These are phyloP conservation scores for Tragopan temminckii DNA, from an alignment of 2,797 vertebrate genomes.

Conservation along the genomic window DNA sequence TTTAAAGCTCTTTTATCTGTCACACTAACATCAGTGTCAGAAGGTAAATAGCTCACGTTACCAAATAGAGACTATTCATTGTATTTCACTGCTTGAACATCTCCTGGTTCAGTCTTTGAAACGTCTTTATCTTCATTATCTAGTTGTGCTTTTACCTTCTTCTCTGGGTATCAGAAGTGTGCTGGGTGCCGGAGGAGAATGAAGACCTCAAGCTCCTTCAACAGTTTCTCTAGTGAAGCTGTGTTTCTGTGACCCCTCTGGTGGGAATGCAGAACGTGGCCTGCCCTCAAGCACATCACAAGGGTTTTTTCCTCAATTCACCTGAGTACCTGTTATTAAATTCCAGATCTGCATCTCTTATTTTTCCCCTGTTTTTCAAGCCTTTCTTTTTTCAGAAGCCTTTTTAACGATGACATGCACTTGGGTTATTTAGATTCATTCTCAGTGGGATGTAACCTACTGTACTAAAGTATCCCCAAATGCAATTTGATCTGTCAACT, in stretches of 20 bases:
- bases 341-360: not conserved
- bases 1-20: not conserved
- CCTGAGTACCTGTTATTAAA: not conserved
- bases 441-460: not conserved
- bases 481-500: not conserved
- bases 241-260: not conserved
- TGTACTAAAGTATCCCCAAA: not conserved
- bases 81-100: not conserved
- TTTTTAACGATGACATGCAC: not conserved
- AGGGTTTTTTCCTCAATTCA: not conserved
- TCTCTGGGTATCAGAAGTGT: not conserved
- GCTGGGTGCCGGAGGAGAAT: not conserved
- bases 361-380: not conserved
- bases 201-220: slow-evolving; percentile 19
- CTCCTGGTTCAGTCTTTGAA: not conserved
- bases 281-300: not conserved
- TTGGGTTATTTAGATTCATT: not conserved
- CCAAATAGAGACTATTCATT: not conserved
- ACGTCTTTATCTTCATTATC: not conserved
- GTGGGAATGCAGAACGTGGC: not conserved
- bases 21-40: not conserved
- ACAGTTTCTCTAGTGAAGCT: not conserved
- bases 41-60: not conserved
- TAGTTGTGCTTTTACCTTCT: not conserved
- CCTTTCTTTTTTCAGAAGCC: not conserved